Percentiles rank a stretch among this genome's conserved stretches.
phyloP scores from a whole-genome alignment of 2,888 invertebrate species.

The Aspidiotus rigidus region DNA sequence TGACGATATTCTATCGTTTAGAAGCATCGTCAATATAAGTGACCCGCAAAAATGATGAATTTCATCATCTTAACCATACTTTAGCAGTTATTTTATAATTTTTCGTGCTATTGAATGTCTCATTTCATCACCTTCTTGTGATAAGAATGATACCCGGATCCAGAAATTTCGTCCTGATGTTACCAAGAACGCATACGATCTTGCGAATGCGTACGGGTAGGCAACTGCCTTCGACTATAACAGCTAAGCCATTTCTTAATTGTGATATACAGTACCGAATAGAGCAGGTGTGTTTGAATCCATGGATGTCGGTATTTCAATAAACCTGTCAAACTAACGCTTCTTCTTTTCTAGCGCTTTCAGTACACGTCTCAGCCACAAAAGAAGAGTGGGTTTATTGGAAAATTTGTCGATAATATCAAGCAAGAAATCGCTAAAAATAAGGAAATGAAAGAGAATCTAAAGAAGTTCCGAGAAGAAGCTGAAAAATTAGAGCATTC shows the following conservation, averaged over 20 bases:
- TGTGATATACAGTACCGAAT: background rate
- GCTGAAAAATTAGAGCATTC: constrained; percentile 95
- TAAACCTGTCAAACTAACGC: background rate
- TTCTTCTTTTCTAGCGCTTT: constrained; percentile 17
- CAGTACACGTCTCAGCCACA: constrained; percentile 33
- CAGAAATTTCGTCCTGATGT: background rate
- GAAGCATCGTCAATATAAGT: no score
- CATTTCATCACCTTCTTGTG: no score
- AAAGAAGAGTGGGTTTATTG: constrained; percentile 62
- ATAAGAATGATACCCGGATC: no score
- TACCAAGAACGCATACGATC: constrained; percentile 8
- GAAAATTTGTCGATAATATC: constrained; percentile 81
- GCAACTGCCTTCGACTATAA: constrained; percentile 1
- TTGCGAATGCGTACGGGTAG: constrained; percentile 7
- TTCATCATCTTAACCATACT: no score
- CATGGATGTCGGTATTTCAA: background rate
- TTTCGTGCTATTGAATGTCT: no score
- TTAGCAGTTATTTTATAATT: no score
- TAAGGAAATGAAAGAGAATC: constrained; percentile 95
- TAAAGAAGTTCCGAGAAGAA: constrained; percentile 91
- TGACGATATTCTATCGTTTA: no score
- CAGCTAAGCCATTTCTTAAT: background rate
- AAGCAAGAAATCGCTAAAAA: constrained; percentile 89
- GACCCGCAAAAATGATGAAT: no score
- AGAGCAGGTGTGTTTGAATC: constrained; percentile 8